Percentiles rank a stretch among this genome's conserved stretches.
phyloP scores from a whole-genome alignment of 2,113 vertebrate genomes.

The Chiloscyllium plagiosum region DNA sequence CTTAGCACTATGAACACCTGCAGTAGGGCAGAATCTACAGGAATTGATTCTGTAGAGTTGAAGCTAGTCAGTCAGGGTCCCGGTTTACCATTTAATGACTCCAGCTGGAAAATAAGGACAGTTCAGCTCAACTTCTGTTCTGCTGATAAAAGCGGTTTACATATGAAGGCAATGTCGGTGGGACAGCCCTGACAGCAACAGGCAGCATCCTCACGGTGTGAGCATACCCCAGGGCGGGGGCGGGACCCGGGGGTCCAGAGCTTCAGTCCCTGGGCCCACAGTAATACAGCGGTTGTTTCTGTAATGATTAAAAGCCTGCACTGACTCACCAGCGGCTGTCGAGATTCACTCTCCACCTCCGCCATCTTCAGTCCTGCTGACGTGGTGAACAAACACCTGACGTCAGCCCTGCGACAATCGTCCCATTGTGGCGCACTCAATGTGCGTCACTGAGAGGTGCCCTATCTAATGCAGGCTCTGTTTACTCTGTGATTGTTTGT shows the following conservation, averaged over 20 bases:
- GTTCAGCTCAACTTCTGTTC: not conserved
- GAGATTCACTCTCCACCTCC: not conserved
- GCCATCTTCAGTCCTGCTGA: slow-evolving; percentile 9
- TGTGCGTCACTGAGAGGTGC: not conserved
- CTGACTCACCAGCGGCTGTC: slow-evolving; percentile 29
- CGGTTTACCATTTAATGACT: not conserved
- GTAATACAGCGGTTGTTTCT: not conserved
- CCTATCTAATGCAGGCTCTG: no score
- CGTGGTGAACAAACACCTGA: not conserved
- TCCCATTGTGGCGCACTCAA: not conserved
- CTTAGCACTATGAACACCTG: not conserved
- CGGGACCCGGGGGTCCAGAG: no score
- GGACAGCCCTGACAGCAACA: not conserved
- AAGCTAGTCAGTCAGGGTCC: not conserved
- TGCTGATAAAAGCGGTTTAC: not conserved
- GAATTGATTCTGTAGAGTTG: not conserved
- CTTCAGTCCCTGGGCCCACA: not conserved
- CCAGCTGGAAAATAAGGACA: not conserved
- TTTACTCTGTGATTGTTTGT: no score
- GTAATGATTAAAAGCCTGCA: no score
- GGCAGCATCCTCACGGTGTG: not conserved
- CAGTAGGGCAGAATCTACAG: not conserved
- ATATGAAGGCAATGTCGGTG: not conserved
- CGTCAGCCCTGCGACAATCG: not conserved
- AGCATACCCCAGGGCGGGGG: no score